phyloP scores from a whole-genome alignment of 2,113 vertebrate genomes.

The Oophaga pumilio region DNA sequence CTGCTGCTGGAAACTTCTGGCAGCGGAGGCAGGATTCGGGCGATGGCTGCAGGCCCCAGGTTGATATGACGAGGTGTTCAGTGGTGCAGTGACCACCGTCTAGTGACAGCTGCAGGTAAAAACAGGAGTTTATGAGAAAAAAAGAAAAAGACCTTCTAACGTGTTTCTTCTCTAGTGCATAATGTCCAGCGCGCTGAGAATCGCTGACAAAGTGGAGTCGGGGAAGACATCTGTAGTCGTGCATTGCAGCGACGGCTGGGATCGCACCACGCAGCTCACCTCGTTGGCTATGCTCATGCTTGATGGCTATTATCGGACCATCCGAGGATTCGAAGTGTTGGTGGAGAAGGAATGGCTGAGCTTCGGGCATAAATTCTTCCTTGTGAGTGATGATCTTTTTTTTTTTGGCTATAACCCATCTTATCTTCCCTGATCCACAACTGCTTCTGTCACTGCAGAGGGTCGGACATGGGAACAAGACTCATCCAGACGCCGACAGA shows the following conservation, averaged over 20 bases:
- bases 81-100: too few species aligned
- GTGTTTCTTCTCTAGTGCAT: conserved; percentile 77
- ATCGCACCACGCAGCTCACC: conserved; percentile 91
- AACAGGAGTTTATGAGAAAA: too few species aligned
- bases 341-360: conserved; percentile 98
- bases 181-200: conserved; percentile 89
- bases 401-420: too few species aligned
- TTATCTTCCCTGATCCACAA: neutral
- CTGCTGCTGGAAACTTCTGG: too few species aligned
- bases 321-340: conserved; percentile 89
- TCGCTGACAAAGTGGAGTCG: conserved; percentile 93
- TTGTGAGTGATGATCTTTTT: conserved; percentile 74
- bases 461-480: conserved; percentile 94
- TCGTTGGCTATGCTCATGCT: conserved; percentile 94
- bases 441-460: conserved; percentile 73
- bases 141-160: too few species aligned
- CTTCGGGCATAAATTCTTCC: conserved; percentile 94
- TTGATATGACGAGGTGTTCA: too few species aligned
- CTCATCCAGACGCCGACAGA: conserved; percentile 91
- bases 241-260: conserved; percentile 97
- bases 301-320: conserved; percentile 89
- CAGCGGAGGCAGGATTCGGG: too few species aligned
- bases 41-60: too few species aligned
- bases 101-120: too few species aligned
- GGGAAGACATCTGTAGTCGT: conserved; percentile 95